Base-by-base conservation (phyloP, 2,888 invertebrate genomes). In the Ectemnius cavifrons region DNA sequence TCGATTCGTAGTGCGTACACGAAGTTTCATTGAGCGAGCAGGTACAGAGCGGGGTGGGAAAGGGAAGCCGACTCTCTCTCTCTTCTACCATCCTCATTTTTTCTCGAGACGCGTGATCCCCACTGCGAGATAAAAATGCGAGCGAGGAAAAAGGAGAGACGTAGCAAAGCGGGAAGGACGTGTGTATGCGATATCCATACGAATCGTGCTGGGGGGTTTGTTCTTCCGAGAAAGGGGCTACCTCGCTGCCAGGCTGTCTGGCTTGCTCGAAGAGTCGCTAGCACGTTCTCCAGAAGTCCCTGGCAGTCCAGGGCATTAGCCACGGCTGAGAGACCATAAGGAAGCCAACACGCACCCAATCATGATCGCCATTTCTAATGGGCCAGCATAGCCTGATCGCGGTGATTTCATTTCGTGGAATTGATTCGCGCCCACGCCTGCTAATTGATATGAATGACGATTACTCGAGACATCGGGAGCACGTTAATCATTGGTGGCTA, bases 161-260 rank as follows among this genome's bases (percentile, higher is more conserved):
- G 37, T 13, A 27, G 46, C n/a, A 20, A 28, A 1, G 58, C 6
- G 5, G 13, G 60, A 20, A 49, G 46, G 14, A 13, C 46, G 5
- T 58, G 84, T 78, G 84, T 78, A 80, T 84, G 86, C 75, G 87
- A 83, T 84, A 77, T 71, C 68, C 78, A 79, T 84, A 83, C 84
- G 68, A 81, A 83, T 81, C 63, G 68, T 68, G 63, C 52, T 16
- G 16, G n/a, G 14, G 52, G 71, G 56, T 67, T 71, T 64, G 60
- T 49, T 79, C 78, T 89, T 87, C 86, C 78, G 68, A 85, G 88
- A 89, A 87, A 83, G 85, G 84, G 82, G 84, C 78, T 78, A 82
- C 80, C 74, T 71, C 74, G 88, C 88, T 89, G 89, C 90, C 90
- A 89, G 85, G 86, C 89, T 89, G 90, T 90, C 90, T 90, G 86